Evolutionary conservation across 2,888 invertebrate genomes (phyloP), one percentile per base, ranked within the genome.

Genomic region (Platycheirus albimanus): DNA sequence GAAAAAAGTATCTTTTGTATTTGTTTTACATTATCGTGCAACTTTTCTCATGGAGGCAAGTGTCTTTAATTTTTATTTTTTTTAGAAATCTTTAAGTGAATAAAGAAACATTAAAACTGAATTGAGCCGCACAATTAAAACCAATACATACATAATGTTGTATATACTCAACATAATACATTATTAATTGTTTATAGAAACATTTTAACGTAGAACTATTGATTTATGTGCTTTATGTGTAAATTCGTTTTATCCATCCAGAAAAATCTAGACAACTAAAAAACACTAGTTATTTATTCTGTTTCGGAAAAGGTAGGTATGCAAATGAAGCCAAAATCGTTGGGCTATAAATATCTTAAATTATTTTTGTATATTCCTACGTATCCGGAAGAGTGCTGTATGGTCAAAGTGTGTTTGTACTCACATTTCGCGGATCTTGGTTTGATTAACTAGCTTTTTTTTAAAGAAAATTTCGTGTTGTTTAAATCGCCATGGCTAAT

Each of bases 261-360:
- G 15, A 47, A 7, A 28, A 28, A 20, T 49, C 24, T 24, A 13
- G 8, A 1, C 20, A 24, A n/a, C n/a, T n/a, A 28, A 10, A 4
- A 52, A 6, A 30, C 4, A 30, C 30, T 11, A 45, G 0, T n/a
- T 36, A 36, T 4, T 33, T 36, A 56, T 56, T 13, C 36, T 13
- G 20, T 13, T 13, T 36, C 38, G 54, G 33, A 7, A n/a, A n/a
- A n/a, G n/a, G n/a, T n/a, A n/a, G n/a, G n/a, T 76, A 76, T 64
- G 49, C 77, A 77, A 70, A 71, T 77, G 41, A 66, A 51, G 30
- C 58, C 66, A 52, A 52, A 61, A 45, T 51, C 43, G 17, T 51
- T 41, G 8, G 13, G 7, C 56, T 63, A 67, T 63, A 67, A 78
- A 72, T 67, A 72, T 61, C 19, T 4, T 7, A 74, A 38, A 38